phyloP scores from a whole-genome alignment of 1,140 invertebrate species.

The Polypedilum pembai region DNA sequence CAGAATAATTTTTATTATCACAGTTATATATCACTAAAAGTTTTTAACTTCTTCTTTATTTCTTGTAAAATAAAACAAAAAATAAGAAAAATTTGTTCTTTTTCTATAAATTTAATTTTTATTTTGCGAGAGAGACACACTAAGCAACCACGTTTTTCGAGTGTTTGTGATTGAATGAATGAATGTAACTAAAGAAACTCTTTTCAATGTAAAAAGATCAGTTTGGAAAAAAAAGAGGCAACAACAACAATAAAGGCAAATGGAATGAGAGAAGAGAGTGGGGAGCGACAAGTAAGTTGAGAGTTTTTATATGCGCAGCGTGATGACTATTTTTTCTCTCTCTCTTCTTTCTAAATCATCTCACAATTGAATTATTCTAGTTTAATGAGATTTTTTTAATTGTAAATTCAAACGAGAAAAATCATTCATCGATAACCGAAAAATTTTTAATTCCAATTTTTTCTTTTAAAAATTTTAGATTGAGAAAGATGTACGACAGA shows the following conservation, averaged over 20 bases:
- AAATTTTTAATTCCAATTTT: neutral
- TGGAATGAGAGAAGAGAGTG: constrained; percentile 24
- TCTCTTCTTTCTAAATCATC: no score
- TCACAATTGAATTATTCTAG: no score
- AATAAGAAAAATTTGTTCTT: neutral
- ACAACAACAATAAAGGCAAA: constrained; percentile 19
- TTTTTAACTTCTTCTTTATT: neutral
- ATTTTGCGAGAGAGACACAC: neutral
- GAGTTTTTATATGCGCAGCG: constrained; percentile 17
- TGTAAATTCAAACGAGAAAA: neutral
- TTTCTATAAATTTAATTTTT: neutral
- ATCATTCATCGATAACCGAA: neutral
- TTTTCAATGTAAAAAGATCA: constrained; percentile 28
- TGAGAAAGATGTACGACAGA: neutral
- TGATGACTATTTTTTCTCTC: neutral
- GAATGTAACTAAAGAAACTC: constrained; percentile 28
- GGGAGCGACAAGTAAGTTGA: constrained; percentile 20
- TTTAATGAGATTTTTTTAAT: neutral
- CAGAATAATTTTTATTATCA: no score
- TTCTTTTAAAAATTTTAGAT: neutral
- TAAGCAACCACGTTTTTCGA: constrained; percentile 25
- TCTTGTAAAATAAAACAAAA: neutral
- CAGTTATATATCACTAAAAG: neutral
- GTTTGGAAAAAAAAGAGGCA: constrained; percentile 24
- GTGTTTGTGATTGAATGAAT: constrained; percentile 27